Percentiles rank a stretch among this genome's conserved stretches.
phyloP scores from a whole-genome alignment of 2,113 vertebrate species.

The Rutilus rutilus region DNA sequence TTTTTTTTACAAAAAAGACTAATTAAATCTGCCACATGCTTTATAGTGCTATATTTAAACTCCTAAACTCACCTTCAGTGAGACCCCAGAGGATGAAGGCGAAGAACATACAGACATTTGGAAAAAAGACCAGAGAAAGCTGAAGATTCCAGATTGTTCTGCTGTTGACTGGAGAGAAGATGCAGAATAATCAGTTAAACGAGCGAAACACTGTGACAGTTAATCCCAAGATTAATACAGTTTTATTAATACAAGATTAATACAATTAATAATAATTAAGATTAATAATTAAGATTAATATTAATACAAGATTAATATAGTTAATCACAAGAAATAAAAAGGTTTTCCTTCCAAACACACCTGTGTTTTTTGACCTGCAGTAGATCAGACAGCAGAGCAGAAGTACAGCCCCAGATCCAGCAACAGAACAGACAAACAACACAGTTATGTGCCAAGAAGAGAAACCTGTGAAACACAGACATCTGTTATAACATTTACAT shows the following conservation, averaged over 20 bases:
- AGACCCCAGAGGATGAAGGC: conserved; percentile 14
- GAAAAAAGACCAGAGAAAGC: neutral
- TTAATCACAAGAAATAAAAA: neutral
- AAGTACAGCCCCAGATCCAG: neutral
- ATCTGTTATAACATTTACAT: no score
- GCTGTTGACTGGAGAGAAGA: neutral
- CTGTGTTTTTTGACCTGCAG: neutral
- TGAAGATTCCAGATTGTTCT: neutral
- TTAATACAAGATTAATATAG: neutral
- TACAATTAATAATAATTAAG: no score
- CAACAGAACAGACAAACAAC: neutral
- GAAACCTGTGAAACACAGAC: conserved; percentile 9
- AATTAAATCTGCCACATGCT: neutral
- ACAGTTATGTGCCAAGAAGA: neutral
- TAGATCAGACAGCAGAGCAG: neutral
- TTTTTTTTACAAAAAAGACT: no score
- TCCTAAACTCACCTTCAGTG: neutral
- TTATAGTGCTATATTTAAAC: neutral
- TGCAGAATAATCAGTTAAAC: neutral
- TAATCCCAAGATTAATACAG: no score
- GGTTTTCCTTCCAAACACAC: neutral
- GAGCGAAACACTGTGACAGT: neutral
- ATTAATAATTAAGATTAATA: no score
- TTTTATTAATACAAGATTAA: no score
- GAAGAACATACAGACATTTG: conserved; percentile 14